These are phyloP conservation scores for Penaeus vannamei DNA, from an alignment of 1,140 invertebrate species.

Conservation along the genomic window DNA sequence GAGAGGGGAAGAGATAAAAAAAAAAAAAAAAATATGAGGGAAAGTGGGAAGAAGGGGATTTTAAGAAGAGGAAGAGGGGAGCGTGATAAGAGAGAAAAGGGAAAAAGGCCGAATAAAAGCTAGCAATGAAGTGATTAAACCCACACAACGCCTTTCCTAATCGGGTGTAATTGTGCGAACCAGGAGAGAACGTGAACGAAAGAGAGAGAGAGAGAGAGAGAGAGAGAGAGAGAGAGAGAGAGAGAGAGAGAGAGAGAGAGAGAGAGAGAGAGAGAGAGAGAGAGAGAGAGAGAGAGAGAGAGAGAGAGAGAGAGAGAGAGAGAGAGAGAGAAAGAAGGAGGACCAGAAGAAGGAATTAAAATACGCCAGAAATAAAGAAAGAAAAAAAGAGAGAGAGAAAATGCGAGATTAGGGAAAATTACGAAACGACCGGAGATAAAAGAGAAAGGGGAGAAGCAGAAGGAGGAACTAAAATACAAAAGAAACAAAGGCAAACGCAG, in stretches of 20 bases:
- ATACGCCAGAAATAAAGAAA: neutral
- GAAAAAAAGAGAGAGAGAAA: neutral
- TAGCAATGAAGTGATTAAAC: no score
- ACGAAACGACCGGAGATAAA: neutral
- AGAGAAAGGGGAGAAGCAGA: neutral
- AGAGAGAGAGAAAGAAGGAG: neutral
- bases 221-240: no score
- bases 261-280: no score
- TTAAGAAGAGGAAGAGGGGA: neutral
- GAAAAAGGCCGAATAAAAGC: no score
- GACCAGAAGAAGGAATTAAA: conserved; percentile 6
- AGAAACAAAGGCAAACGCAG: neutral
- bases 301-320: no score
- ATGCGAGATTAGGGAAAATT: neutral
- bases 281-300: no score
- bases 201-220: no score
- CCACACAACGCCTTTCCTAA: no score
- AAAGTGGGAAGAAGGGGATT: neutral
- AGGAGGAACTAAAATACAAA: neutral
- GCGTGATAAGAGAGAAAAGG: neutral
- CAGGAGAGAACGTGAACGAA: no score
- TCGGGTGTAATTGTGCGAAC: no score
- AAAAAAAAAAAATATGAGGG: neutral
- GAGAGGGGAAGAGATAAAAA: neutral
- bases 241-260: no score